Conservation (phyloP, 2,888 invertebrate genomes). For the Phortica okadai region DNA sequence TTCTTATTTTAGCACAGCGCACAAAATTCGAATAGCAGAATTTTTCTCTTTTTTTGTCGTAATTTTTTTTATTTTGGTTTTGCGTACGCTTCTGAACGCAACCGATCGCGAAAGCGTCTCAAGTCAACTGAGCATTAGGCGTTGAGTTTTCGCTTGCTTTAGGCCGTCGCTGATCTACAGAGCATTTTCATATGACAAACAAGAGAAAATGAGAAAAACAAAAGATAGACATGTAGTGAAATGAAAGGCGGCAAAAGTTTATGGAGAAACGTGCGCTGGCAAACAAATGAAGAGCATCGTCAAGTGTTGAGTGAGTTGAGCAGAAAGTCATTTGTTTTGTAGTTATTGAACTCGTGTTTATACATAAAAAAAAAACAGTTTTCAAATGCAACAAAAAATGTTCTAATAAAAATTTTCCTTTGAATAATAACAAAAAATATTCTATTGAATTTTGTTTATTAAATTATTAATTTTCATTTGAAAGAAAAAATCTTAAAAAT, state of each 20-base stretch:
- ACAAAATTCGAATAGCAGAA: not conserved
- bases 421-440: no score
- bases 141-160: not conserved
- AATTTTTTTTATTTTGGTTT: not conserved
- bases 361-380: no score
- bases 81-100: slow-evolving; percentile 7
- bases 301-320: no score
- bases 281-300: not conserved
- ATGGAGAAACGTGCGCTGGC: not conserved
- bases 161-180: not conserved
- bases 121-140: slow-evolving; percentile 12
- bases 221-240: not conserved
- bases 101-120: slow-evolving; percentile 18
- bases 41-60: not conserved
- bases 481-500: no score
- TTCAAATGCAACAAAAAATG: no score
- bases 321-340: no score
- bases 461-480: no score
- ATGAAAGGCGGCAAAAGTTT: not conserved
- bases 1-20: slow-evolving; percentile 20
- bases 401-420: no score
- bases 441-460: no score
- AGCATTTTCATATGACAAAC: not conserved
- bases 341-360: no score
- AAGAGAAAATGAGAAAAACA: not conserved